Evolutionary conservation across 2,797 vertebrate species (phyloP), one percentile per base, ranked within the genome.

Genomic region (Cossypha dichroa): DNA sequence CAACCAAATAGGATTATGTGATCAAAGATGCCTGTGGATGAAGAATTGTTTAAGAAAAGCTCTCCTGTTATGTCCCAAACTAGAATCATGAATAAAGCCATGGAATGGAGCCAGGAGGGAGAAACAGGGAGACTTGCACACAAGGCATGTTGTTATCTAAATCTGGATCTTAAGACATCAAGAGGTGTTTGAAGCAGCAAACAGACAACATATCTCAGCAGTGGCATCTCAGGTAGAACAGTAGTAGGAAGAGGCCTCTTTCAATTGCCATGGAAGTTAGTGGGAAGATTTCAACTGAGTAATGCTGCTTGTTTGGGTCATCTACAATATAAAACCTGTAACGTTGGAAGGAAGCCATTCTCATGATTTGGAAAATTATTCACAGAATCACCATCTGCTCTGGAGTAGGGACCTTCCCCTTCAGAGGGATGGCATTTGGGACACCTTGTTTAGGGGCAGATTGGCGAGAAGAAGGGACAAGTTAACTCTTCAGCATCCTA

Each of bases 401-500:
- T 68, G 34, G 59, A 70, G 59, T 51, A 67, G 70, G 26, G 62
- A 82, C 68, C 91, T 94, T 94, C 48, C 41, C 36, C 82, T 91
- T 88, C 51, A 26, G 28, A 72, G 23, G 16, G 7, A 55, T 66
- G 43, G 74, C 80, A 36, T 88, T 66, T 55, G 74, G 66, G n/a
- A 62, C 0, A 5, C 51, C 54, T 75, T 69, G 34, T 73, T 78
- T 81, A 80, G 46, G 38, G 33, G n/a, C 46, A 64, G 34, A 26
- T 59, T 81, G 76, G 16, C 87, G 59, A 88, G 82, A 56, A 77
- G 88, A 93, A 92, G 89, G 43, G 63, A 89, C 59, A 58, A 59
- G 31, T 76, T 84, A 86, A 73, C 36, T 90, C 94, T 88, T 78
- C 62, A 86, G 84, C 62, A 96, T 77, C 85, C 70, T 96, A 56